These are phyloP conservation scores for Tinamus guttatus DNA, from an alignment of 2,113 vertebrate genomes.

Conservation along the genomic window DNA sequence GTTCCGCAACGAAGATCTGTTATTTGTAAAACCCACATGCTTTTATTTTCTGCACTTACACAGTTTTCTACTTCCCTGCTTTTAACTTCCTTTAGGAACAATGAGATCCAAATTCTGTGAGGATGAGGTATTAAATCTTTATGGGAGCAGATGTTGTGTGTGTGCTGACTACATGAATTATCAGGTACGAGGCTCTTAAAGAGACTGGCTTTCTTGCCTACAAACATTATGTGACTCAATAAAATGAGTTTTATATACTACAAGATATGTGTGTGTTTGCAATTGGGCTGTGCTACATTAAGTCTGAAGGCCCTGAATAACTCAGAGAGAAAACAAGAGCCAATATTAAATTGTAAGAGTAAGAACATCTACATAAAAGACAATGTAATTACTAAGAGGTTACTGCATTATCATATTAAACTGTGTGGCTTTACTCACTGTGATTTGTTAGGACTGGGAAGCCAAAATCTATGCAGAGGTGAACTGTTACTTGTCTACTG, in stretches of 20 bases:
- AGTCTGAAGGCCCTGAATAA: neutral
- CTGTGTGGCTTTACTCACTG: neutral
- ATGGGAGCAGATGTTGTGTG: slow-evolving; percentile 30
- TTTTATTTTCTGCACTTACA: neutral
- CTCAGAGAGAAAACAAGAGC: neutral
- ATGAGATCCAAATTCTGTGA: neutral
- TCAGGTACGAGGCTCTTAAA: slow-evolving; percentile 30
- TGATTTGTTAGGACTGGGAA: neutral
- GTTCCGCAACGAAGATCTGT: neutral
- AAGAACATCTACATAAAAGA: neutral
- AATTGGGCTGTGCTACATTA: neutral
- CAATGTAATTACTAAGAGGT: neutral
- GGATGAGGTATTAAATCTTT: slow-evolving; percentile 14
- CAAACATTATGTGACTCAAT: slow-evolving; percentile 16
- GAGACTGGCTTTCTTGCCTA: neutral
- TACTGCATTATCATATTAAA: neutral
- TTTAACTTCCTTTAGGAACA: slow-evolving; percentile 14
- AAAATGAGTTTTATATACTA: slow-evolving; percentile 39
- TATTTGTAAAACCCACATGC: slow-evolving; percentile 15
- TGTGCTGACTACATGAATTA: slow-evolving; percentile 6
- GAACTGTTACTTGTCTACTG: neutral
- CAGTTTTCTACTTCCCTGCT: neutral
- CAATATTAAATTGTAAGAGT: neutral
- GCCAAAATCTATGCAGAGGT: neutral
- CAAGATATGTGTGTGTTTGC: neutral